Evolutionary conservation across 2,113 vertebrate species (phyloP).

Genomic region (Pantherophis guttatus): DNA sequence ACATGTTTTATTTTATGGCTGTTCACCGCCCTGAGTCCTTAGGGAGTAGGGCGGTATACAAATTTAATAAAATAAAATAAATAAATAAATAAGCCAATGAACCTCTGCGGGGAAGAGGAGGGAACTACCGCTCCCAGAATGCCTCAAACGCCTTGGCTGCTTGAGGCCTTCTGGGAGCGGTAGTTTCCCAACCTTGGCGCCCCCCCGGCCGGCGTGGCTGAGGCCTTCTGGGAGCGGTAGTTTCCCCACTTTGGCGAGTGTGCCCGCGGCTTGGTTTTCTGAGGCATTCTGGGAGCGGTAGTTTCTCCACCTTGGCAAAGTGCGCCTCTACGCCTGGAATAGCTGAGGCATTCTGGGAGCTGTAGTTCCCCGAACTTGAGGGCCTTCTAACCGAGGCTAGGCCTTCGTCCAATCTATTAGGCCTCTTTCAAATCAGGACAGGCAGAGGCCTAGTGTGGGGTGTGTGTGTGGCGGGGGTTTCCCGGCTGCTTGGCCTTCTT

Average conservation of each 20-base stretch:
- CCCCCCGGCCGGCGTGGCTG: neutral
- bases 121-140: neutral
- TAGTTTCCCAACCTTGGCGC: neutral
- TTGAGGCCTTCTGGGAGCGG: neutral
- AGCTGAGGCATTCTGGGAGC: neutral
- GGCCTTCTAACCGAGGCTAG: neutral
- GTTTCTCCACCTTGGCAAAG: neutral
- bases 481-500: neutral
- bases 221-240: neutral
- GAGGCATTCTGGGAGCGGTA: neutral
- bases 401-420: too few species aligned
- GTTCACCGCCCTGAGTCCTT: too few species aligned
- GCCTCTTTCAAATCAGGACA: too few species aligned
- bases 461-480: fast-evolving
- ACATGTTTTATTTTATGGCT: too few species aligned
- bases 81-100: too few species aligned
- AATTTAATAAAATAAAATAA: too few species aligned
- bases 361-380: neutral
- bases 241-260: neutral
- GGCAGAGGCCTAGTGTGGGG: too few species aligned
- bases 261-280: too few species aligned
- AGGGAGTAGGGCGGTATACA: too few species aligned
- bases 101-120: neutral
- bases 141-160: neutral
- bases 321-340: neutral